phyloP scores from a whole-genome alignment of 2,797 vertebrate genomes.

The Caiman crocodilus region DNA sequence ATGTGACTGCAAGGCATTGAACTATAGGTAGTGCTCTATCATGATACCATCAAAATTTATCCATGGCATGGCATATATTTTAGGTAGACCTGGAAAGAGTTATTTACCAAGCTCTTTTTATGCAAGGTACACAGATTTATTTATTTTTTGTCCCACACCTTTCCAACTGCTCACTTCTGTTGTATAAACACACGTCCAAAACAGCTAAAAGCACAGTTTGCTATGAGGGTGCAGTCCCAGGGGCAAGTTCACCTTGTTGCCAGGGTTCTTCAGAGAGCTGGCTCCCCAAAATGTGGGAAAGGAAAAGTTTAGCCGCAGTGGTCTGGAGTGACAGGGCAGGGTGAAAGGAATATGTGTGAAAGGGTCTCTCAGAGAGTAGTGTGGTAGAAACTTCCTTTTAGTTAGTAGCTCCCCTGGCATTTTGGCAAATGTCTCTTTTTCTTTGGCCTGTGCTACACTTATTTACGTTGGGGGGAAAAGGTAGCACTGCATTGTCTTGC shows the following conservation, averaged over 20 bases:
- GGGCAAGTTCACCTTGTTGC: constrained; percentile 41
- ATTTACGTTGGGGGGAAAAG: not conserved
- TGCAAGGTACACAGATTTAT: not conserved
- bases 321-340: not conserved
- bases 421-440: not conserved
- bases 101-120: not conserved
- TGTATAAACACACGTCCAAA: not conserved
- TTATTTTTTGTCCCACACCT: constrained; percentile 21
- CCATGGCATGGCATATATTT: not conserved
- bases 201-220: not conserved
- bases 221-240: constrained; percentile 1
- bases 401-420: not conserved
- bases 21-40: not conserved
- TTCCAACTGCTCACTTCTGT: not conserved
- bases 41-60: not conserved
- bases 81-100: constrained; percentile 13
- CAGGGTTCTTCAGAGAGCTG: not conserved
- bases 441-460: constrained; percentile 17
- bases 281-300: not conserved
- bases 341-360: not conserved
- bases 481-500: not conserved
- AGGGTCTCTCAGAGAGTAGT: not conserved
- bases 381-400: not conserved
- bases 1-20: not conserved
- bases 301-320: not conserved